Percentiles rank a stretch among this genome's conserved stretches.
Conservation (phyloP, 2,888 invertebrate genomes). For the Drosophila rubida region DNA sequence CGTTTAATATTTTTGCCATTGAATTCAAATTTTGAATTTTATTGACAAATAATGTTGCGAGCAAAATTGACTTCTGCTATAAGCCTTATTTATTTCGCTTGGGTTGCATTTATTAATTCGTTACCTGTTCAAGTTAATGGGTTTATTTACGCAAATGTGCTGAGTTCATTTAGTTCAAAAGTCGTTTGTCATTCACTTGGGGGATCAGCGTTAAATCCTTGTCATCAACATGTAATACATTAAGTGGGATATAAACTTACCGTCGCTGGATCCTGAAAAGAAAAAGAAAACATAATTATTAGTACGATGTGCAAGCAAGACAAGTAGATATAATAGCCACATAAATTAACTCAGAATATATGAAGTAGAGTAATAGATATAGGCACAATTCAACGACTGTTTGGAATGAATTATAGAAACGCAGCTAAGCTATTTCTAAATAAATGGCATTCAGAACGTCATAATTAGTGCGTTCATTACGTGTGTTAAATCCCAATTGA, state of each 20-base stretch:
- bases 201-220: no score
- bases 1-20: neutral
- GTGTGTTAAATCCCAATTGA: constrained; percentile 6
- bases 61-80: no score
- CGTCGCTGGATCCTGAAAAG: constrained; percentile 85
- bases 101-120: neutral
- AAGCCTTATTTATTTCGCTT: no score
- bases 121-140: neutral
- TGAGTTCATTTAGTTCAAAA: neutral
- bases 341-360: neutral
- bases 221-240: neutral
- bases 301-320: constrained; percentile 33
- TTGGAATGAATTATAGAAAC: neutral
- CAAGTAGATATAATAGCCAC: neutral
- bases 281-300: constrained; percentile 25
- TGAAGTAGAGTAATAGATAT: neutral
- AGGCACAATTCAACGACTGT: neutral
- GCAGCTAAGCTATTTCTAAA: neutral
- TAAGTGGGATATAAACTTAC: constrained; percentile 66
- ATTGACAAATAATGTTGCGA: no score
- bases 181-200: neutral
- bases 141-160: neutral
- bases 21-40: no score
- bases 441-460: neutral
- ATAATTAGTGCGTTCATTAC: neutral